Conservation (phyloP, 1,140 invertebrate genomes). For the Pachypsylla venusta region DNA sequence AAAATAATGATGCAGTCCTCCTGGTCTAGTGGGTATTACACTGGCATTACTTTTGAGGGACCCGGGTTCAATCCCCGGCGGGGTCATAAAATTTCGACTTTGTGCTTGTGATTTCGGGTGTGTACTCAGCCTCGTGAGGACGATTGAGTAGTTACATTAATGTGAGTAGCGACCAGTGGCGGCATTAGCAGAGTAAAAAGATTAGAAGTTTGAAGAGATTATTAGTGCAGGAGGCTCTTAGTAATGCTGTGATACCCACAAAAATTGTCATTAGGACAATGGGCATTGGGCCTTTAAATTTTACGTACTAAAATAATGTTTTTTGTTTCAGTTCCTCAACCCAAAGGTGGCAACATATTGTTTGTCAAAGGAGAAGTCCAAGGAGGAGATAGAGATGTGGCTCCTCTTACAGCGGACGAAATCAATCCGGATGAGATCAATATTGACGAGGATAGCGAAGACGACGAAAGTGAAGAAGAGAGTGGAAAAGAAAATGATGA, state of each 20-base stretch:
- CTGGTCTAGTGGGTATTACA: too few relatives aligned
- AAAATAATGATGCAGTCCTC: neutral
- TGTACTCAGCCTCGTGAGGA: too few relatives aligned
- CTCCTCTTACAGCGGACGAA: conserved; percentile 41
- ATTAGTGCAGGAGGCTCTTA: too few relatives aligned
- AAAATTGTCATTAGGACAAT: neutral
- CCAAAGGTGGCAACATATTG: conserved; percentile 48
- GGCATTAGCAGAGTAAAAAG: too few relatives aligned
- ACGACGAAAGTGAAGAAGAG: conserved; percentile 9
- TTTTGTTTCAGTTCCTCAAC: conserved; percentile 28
- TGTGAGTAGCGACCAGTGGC: too few relatives aligned
- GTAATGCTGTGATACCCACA: too few relatives aligned
- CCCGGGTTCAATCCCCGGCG: too few relatives aligned
- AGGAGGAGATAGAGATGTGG: conserved; percentile 50
- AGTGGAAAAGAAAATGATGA: conserved; percentile 10
- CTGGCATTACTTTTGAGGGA: too few relatives aligned
- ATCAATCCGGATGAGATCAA: conserved; percentile 91
- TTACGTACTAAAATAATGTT: neutral
- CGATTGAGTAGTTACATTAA: too few relatives aligned
- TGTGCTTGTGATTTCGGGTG: too few relatives aligned
- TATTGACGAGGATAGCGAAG: conserved; percentile 47
- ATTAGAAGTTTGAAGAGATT: too few relatives aligned
- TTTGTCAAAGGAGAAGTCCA: conserved; percentile 78
- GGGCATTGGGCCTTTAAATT: neutral
- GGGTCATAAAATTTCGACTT: too few relatives aligned